Percentiles rank a stretch among this genome's conserved stretches.
These are phyloP conservation scores for Cherax destructor DNA, from an alignment of 1,140 invertebrate genomes.

Conservation along the genomic window DNA sequence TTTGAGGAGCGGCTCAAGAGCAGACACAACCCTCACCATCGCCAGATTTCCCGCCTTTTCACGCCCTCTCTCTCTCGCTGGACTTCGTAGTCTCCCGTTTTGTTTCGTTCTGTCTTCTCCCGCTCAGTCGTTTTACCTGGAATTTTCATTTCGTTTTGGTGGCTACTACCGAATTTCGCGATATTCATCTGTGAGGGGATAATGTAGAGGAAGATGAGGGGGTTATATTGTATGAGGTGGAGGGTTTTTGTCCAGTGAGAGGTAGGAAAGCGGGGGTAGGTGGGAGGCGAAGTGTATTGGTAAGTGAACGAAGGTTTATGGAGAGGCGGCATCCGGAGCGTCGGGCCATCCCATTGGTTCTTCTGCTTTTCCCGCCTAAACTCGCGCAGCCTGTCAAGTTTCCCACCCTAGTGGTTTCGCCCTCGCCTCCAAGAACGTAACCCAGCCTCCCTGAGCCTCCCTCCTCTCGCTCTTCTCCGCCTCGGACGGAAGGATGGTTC, in stretches of 20 bases:
- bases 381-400: constrained; percentile 70
- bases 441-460: not conserved
- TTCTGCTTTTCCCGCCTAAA: constrained; percentile 70
- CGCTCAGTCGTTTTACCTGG: too few relatives aligned
- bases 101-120: constrained; percentile 18
- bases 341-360: constrained; percentile 67
- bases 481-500: not conserved
- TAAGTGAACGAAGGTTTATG: constrained; percentile 22
- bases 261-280: not conserved
- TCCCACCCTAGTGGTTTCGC: constrained; percentile 65
- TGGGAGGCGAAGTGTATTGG: not conserved
- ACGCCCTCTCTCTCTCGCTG: constrained; percentile 33
- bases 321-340: constrained; percentile 31
- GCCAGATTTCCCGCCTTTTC: constrained; percentile 67
- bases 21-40: constrained; percentile 48
- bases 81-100: constrained; percentile 9
- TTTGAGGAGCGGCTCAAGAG: constrained; percentile 60
- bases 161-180: too few relatives aligned
- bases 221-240: too few relatives aligned
- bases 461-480: not conserved
- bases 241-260: too few relatives aligned
- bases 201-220: too few relatives aligned
- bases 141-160: not conserved
- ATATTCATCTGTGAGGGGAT: too few relatives aligned
- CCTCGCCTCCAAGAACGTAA: constrained; percentile 34